These are phyloP conservation scores for Xiphophorus couchianus DNA, from an alignment of 2,113 vertebrate species.

Conservation along the genomic window DNA sequence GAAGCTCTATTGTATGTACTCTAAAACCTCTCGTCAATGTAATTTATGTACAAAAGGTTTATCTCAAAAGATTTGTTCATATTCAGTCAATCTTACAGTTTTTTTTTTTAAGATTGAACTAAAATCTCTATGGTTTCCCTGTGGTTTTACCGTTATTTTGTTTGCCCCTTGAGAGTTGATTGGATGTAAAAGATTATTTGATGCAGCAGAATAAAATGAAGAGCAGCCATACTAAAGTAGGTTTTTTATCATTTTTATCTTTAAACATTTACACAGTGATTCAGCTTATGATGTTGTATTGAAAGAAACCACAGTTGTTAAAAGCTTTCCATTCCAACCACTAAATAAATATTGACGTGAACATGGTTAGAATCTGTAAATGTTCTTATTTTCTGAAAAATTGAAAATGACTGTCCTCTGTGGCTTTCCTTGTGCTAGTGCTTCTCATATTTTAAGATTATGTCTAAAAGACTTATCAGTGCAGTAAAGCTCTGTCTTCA, in stretches of 20 bases:
- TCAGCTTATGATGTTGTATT: constrained; percentile 32
- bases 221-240: constrained; percentile 32
- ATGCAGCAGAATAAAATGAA: constrained; percentile 44
- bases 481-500: background rate
- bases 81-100: constrained; percentile 7
- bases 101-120: constrained; percentile 27
- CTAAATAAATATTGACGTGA: constrained; percentile 45
- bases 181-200: constrained; percentile 26
- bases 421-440: background rate
- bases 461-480: constrained; percentile 12
- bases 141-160: background rate
- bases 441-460: background rate
- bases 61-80: background rate
- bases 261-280: constrained; percentile 9
- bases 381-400: background rate
- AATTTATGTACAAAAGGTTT: constrained; percentile 13
- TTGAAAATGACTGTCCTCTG: constrained; percentile 5
- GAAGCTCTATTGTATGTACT: background rate
- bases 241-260: constrained; percentile 33
- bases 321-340: constrained; percentile 35
- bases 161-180: constrained; percentile 6
- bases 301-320: constrained; percentile 34
- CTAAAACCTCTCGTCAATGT: background rate
- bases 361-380: constrained; percentile 4
- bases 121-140: constrained; percentile 25